A percentile compares a stretch with the other conserved stretches of the same genome.
These are phyloP conservation scores for Isaurus tuberculatus DNA, from an alignment of 92 coral and sea anemone species.

Conservation along the genomic window DNA sequence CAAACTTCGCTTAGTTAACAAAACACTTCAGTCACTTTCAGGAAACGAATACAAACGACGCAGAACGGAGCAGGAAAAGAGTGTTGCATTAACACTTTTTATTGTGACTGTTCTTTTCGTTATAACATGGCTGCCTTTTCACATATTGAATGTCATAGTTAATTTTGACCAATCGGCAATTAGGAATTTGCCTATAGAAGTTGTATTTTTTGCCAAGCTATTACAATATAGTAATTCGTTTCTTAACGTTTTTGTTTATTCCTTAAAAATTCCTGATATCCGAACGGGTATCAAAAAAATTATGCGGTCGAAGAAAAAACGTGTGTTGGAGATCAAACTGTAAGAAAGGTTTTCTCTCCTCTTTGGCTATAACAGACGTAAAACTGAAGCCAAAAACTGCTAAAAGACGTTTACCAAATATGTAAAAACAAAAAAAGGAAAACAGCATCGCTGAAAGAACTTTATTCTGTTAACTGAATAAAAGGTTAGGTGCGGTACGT, in stretches of 20 bases:
- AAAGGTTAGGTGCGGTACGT: too few species aligned
- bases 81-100: background rate
- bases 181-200: constrained; percentile 12
- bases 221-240: constrained; percentile 36
- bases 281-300: constrained; percentile 14
- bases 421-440: too few species aligned
- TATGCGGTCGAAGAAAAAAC: background rate
- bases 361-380: too few species aligned
- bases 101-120: constrained; percentile 33
- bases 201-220: constrained; percentile 26
- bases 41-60: constrained; percentile 1
- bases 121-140: constrained; percentile 33
- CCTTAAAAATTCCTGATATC: constrained; percentile 26
- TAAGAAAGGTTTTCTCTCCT: too few species aligned
- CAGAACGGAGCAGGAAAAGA: constrained; percentile 10
- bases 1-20: constrained; percentile 6
- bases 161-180: constrained; percentile 27
- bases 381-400: too few species aligned
- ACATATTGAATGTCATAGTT: constrained; percentile 26
- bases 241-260: constrained; percentile 29
- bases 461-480: too few species aligned
- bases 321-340: constrained; percentile 14
- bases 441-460: too few species aligned
- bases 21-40: background rate
- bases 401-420: too few species aligned